These are phyloP conservation scores for Drepana falcataria DNA, from an alignment of 2,888 invertebrate species.

Conservation along the genomic window DNA sequence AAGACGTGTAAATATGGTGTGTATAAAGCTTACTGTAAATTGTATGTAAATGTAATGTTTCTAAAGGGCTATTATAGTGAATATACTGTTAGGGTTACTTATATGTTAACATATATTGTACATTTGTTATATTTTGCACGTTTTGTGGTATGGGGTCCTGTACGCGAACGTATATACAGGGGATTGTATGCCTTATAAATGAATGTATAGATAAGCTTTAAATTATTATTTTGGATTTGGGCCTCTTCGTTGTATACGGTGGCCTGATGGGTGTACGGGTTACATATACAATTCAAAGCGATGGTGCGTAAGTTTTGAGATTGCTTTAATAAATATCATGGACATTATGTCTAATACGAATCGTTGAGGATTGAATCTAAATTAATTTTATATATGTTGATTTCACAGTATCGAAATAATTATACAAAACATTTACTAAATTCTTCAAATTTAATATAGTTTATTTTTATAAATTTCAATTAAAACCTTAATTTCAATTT, in stretches of 20 bases:
- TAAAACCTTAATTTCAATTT: no score
- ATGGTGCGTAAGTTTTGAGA: constrained; percentile 69
- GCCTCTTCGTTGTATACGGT: constrained; percentile 30
- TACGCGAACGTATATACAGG: constrained; percentile 22
- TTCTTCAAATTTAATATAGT: no score
- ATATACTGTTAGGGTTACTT: constrained; percentile 22
- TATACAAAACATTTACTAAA: no score
- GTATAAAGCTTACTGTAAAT: constrained; percentile 12
- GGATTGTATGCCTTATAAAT: constrained; percentile 52
- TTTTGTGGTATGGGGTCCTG: constrained; percentile 16
- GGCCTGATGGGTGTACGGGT: constrained; percentile 49
- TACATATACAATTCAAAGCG: constrained; percentile 35
- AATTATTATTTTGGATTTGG: constrained; percentile 66
- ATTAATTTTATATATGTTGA: neutral
- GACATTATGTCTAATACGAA: constrained; percentile 1
- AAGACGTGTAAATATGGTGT: constrained; percentile 32
- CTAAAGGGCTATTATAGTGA: constrained; percentile 27
- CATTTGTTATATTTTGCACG: constrained; percentile 18
- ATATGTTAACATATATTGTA: constrained; percentile 21
- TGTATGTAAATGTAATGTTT: constrained; percentile 38
- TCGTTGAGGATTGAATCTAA: constrained; percentile 3
- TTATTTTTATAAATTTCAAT: no score
- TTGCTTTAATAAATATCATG: constrained; percentile 54
- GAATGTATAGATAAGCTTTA: constrained; percentile 67
- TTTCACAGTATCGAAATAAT: no score